A percentile compares a stretch with the other conserved stretches of the same genome.
Evolutionary conservation across 2,888 invertebrate genomes (phyloP).

Genomic region (Hydraecia micacea): DNA sequence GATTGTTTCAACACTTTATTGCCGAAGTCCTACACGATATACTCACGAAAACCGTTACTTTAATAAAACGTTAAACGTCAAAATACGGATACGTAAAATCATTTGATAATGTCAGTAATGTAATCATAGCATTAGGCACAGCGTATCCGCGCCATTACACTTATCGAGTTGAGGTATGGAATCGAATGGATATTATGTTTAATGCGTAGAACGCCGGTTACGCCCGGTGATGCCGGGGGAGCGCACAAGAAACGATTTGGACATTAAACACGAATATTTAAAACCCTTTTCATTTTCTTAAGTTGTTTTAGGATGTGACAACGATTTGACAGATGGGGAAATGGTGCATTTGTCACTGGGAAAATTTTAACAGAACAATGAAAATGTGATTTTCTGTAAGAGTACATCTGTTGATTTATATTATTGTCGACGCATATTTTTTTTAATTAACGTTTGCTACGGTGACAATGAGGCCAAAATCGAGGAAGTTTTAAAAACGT

Average conservation of each 20-base stretch:
- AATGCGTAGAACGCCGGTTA: constrained; percentile 49
- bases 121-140: constrained; percentile 56
- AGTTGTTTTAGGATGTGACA: constrained; percentile 43
- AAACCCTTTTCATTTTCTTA: constrained; percentile 27
- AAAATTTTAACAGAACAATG: background rate
- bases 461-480: background rate
- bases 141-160: constrained; percentile 57
- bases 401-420: background rate
- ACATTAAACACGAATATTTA: constrained; percentile 42
- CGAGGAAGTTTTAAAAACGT: background rate
- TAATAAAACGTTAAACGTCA: constrained; percentile 30
- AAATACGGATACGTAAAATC: constrained; percentile 49
- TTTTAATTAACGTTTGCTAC: background rate
- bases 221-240: background rate
- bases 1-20: background rate
- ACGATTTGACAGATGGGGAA: constrained; percentile 29
- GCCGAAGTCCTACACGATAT: background rate
- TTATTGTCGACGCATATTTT: background rate
- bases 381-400: background rate
- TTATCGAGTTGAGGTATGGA: constrained; percentile 59
- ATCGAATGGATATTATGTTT: constrained; percentile 60
- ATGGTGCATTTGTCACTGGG: constrained; percentile 32
- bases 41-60: constrained; percentile 5
- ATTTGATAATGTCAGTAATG: constrained; percentile 62
- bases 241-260: constrained; percentile 43